Evolutionary conservation across 30 jellyfish, hydroid and myxozoan species (phyloP).

Genomic region (Aurelia sp.): DNA sequence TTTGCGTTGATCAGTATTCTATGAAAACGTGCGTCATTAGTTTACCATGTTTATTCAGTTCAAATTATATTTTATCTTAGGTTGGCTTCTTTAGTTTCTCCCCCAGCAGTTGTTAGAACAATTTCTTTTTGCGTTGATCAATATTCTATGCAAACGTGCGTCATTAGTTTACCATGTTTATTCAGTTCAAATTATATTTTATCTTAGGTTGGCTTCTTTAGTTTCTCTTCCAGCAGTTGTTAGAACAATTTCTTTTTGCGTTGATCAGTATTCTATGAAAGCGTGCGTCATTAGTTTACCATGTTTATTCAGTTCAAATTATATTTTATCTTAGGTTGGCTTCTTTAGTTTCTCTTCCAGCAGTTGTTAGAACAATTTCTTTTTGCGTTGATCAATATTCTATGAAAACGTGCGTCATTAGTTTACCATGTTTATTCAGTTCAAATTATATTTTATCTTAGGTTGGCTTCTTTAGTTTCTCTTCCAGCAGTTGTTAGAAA

Average conservation of each 20-base stretch:
- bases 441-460: slow-evolving; percentile 2
- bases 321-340: slow-evolving; percentile 55
- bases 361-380: slow-evolving; percentile 83
- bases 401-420: too few species aligned
- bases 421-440: too few species aligned
- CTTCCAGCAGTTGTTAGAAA: slow-evolving; percentile 91
- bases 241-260: slow-evolving; percentile 69
- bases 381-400: neutral
- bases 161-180: too few species aligned
- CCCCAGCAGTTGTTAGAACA: slow-evolving; percentile 88
- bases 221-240: slow-evolving; percentile 91
- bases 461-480: slow-evolving; percentile 78
- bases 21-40: too few species aligned
- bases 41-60: too few species aligned
- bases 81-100: slow-evolving; percentile 74
- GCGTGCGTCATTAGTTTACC: too few species aligned
- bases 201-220: slow-evolving; percentile 69
- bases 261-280: too few species aligned
- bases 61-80: slow-evolving; percentile 29
- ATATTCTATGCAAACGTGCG: too few species aligned
- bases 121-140: slow-evolving; percentile 46
- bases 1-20: too few species aligned
- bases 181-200: neutral
- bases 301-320: too few species aligned
- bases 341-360: slow-evolving; percentile 85